Conservation (phyloP, 2,797 vertebrate genomes). For the Nannoperca australis region DNA sequence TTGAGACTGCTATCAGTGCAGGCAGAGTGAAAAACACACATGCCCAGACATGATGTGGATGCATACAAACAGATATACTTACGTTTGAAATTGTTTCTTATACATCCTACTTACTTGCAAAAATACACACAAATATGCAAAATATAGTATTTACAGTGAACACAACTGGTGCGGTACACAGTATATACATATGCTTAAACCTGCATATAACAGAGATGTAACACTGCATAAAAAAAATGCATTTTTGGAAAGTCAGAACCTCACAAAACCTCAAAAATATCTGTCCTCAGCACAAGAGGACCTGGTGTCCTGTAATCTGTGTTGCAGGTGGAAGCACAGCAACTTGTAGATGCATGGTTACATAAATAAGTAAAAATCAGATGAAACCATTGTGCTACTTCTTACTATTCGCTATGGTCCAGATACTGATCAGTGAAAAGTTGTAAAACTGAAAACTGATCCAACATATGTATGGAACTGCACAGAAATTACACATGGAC, state of each 20-base stretch:
- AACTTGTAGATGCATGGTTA: background rate
- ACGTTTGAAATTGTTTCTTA: constrained; percentile 18
- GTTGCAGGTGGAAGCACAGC: background rate
- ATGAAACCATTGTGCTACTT: background rate
- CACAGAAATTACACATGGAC: background rate
- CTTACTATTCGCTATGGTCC: background rate
- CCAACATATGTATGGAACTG: background rate
- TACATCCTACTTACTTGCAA: background rate
- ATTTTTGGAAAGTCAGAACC: background rate
- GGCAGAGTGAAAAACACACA: constrained; percentile 26
- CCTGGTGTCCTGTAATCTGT: background rate
- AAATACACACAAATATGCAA: background rate
- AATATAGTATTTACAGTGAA: background rate
- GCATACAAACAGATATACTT: background rate
- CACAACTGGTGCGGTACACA: background rate
- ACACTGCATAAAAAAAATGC: background rate
- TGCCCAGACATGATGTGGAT: background rate
- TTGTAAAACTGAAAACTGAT: background rate
- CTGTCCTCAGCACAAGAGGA: background rate
- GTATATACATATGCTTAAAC: background rate
- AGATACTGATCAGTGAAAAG: background rate
- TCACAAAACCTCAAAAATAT: background rate
- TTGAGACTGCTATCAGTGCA: constrained; percentile 31
- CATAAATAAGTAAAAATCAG: background rate
- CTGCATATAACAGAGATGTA: background rate